A percentile compares a stretch with the other conserved stretches of the same genome.
Evolutionary conservation across 2,888 invertebrate genomes (phyloP).

Genomic region (Nemotelus pantherinus): DNA sequence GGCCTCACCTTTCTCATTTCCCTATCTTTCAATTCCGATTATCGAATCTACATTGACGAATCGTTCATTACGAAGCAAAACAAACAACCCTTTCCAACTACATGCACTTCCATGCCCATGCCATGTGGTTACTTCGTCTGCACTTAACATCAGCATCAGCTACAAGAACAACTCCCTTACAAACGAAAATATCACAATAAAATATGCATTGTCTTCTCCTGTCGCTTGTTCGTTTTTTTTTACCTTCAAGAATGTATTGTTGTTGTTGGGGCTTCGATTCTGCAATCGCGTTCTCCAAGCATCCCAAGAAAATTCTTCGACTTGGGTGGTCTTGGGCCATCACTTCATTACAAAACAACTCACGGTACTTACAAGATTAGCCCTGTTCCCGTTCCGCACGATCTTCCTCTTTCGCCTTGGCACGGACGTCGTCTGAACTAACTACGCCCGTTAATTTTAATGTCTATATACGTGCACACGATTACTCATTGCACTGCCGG

Average conservation of each 20-base stretch:
- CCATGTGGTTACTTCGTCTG: slow-evolving; percentile 33
- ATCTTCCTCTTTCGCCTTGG: slow-evolving; percentile 16
- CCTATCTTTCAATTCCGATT: background rate
- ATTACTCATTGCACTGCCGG: slow-evolving; percentile 48
- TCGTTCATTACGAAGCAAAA: background rate
- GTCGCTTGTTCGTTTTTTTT: slow-evolving; percentile 19
- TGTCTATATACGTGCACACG: slow-evolving; percentile 52
- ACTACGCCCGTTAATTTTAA: slow-evolving; percentile 52
- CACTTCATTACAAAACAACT: slow-evolving; percentile 53
- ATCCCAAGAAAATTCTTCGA: slow-evolving; percentile 53
- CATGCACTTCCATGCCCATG: slow-evolving; percentile 1
- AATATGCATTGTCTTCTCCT: slow-evolving; percentile 30
- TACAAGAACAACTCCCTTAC: slow-evolving; percentile 13
- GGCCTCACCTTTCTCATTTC: background rate
- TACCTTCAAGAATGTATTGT: slow-evolving; percentile 4
- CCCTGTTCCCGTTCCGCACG: slow-evolving; percentile 28
- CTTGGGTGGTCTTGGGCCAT: slow-evolving; percentile 53
- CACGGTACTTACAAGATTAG: slow-evolving; percentile 49
- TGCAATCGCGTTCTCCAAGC: slow-evolving; percentile 38
- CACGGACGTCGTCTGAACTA: slow-evolving; percentile 47
- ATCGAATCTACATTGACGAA: slow-evolving; percentile 16
- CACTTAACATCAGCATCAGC: slow-evolving; percentile 10
- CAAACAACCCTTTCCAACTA: background rate
- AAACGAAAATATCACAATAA: slow-evolving; percentile 24
- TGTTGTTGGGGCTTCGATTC: slow-evolving; percentile 24